Evolutionary conservation across 2,888 invertebrate species (phyloP).

Genomic region (Nematopogon swammerdamellus): DNA sequence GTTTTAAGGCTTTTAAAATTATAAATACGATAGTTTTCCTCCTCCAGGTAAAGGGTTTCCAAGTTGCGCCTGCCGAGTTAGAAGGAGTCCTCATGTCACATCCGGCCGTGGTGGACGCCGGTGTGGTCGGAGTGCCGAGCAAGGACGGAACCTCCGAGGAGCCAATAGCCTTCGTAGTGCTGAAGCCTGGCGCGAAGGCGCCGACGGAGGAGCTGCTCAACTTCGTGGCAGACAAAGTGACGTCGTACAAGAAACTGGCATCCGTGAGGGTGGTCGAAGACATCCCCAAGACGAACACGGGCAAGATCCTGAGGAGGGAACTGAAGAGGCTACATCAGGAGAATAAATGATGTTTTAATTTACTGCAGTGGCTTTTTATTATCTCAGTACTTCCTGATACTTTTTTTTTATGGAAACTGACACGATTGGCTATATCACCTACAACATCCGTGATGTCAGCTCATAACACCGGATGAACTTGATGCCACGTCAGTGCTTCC

Average conservation of each 20-base stretch:
- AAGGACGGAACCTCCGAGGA: slow-evolving; percentile 64
- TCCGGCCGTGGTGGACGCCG: slow-evolving; percentile 69
- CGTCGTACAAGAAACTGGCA: slow-evolving; percentile 63
- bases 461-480: too few relatives aligned
- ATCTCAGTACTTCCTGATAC: too few relatives aligned
- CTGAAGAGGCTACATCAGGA: slow-evolving; percentile 22
- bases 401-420: too few relatives aligned
- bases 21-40: background rate
- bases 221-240: slow-evolving; percentile 53
- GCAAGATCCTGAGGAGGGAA: slow-evolving; percentile 62
- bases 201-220: slow-evolving; percentile 54
- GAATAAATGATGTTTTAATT: background rate
- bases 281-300: slow-evolving; percentile 64
- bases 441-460: too few relatives aligned
- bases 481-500: too few relatives aligned
- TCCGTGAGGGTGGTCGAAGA: slow-evolving; percentile 49
- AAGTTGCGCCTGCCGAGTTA: slow-evolving; percentile 82
- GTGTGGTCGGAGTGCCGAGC: slow-evolving; percentile 75
- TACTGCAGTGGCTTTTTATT: background rate
- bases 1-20: too few relatives aligned
- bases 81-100: slow-evolving; percentile 76
- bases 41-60: slow-evolving; percentile 53
- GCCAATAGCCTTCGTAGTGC: slow-evolving; percentile 71
- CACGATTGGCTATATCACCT: too few relatives aligned
- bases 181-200: slow-evolving; percentile 42